Evolutionary conservation across 1,140 invertebrate species (phyloP).

Genomic region (Drosophila biarmipes): DNA sequence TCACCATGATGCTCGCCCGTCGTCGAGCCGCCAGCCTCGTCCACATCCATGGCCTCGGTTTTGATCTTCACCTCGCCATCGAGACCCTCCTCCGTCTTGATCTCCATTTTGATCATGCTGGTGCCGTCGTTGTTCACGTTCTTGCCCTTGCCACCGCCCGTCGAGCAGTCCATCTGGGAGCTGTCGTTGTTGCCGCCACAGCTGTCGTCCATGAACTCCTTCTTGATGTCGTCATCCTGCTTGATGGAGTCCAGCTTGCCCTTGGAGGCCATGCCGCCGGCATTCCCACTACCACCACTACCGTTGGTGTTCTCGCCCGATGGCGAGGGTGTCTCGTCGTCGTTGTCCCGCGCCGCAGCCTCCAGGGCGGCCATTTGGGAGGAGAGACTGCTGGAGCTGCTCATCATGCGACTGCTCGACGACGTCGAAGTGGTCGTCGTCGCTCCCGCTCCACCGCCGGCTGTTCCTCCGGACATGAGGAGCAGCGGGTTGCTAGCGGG

Average conservation of each 20-base stretch:
- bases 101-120: slow-evolving; percentile 88
- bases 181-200: slow-evolving; percentile 84
- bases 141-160: slow-evolving; percentile 86
- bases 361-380: slow-evolving; percentile 90
- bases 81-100: slow-evolving; percentile 80
- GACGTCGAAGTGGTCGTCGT: slow-evolving; percentile 40
- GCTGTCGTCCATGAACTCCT: slow-evolving; percentile 87
- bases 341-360: slow-evolving; percentile 87
- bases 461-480: slow-evolving; percentile 46
- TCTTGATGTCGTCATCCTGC: slow-evolving; percentile 88
- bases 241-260: slow-evolving; percentile 89
- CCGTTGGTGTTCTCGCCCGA: slow-evolving; percentile 83
- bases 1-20: slow-evolving; percentile 20
- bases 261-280: slow-evolving; percentile 84
- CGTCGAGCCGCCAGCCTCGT: slow-evolving; percentile 49
- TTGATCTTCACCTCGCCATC: slow-evolving; percentile 84
- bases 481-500: slow-evolving; percentile 51
- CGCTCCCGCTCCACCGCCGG: slow-evolving; percentile 14
- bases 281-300: slow-evolving; percentile 55
- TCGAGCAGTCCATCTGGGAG: slow-evolving; percentile 77
- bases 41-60: slow-evolving; percentile 80
- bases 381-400: slow-evolving; percentile 85
- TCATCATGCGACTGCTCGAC: slow-evolving; percentile 56
- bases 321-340: slow-evolving; percentile 88
- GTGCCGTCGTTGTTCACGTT: slow-evolving; percentile 87